Evolutionary conservation across 2,113 vertebrate genomes (phyloP), one percentile per base, ranked within the genome.

Genomic region (Pristiophorus japonicus): DNA sequence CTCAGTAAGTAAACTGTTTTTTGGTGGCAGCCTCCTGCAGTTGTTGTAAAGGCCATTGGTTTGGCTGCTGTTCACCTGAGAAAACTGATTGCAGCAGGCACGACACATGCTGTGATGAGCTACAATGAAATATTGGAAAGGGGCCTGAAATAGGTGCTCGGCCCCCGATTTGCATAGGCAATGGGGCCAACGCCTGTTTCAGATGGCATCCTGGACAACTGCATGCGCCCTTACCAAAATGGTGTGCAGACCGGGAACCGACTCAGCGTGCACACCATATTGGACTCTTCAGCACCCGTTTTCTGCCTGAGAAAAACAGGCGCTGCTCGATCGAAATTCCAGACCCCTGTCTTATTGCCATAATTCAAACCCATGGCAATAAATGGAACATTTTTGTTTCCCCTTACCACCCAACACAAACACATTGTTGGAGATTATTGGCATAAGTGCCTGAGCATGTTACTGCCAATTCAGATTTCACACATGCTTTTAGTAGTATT

Each of bases 391-490:
- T 62, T 38, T 92, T 62, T 63, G n/a, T 65, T 65, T n/a, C n/a
- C n/a, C 55, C 59, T 92, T 42, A n/a, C 34, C 22, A 65, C 59
- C 88, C 59, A 65, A 92, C 18, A 65, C 88, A 92, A 92, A 63
- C n/a, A 92, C 30, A 90, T 63, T 34, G 59, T 62, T 90, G 27
- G 84, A 90, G 47, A 62, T 63, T 38, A 63, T 65, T 92, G 59
- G 88, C 88, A 92, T 20, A 34, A 92, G 16, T n/a, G 16, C 34
- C 10, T n/a, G 59, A 16, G 34, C n/a, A 92, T 63, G 34, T 34
- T 88, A 34, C 14, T 92, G 88, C 34, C 88, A 92, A 92, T 92
- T 92, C 55, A 92, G n/a, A 92, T 63, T 63, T 92, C 88, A 92
- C 59, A 92, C 88, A 92, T 63, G 88, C 59, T 63, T 63, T 92